Evolutionary conservation across 2,797 vertebrate genomes (phyloP), one percentile per base, ranked within the genome.

Genomic region (Hippoglossus hippoglossus): DNA sequence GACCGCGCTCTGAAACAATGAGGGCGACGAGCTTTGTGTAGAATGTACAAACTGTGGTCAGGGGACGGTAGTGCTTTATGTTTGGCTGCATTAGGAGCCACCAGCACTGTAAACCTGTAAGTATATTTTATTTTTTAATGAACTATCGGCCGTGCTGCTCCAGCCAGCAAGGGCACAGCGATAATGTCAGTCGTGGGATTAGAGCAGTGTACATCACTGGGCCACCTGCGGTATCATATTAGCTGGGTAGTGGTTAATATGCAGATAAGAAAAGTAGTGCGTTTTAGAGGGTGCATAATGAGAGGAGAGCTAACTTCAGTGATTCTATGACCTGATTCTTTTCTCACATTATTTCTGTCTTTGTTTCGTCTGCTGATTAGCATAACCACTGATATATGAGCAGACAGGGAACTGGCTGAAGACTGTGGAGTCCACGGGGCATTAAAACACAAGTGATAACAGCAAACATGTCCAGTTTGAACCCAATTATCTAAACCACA

Each of bases 131-230:
- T 69, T 50, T 59, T 85, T 71, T 73, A 64, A 85, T 71, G 58
- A 64, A 61, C 49, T 8, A 51, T 55, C 63, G 66, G 49, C 62
- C 57, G 24, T 36, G 51, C 12, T 31, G 49, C 75, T 68, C 16
- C 52, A 60, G 61, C 72, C 68, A 3, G 64, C 52, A 52, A 22
- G 18, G 55, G 66, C 71, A n/a, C 56, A 0, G 3, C 73, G 66
- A 65, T 71, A 62, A 78, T 73, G 72, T 50, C 62, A 84, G 69
- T 70, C 61, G 70, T 21, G 67, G 74, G 76, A 83, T 68, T 64
- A 73, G 56, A 61, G 51, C 71, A 26, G 63, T 36, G 58, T 34
- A 53, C 65, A 69, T 6, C 63, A 19, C 31, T 22, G 73, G 67
- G 63, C 41, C 72, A 50, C 26, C 67, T 13, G n/a, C 28, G 64